Evolutionary conservation across 2,797 vertebrate species (phyloP).

Genomic region (Chelon auratus): DNA sequence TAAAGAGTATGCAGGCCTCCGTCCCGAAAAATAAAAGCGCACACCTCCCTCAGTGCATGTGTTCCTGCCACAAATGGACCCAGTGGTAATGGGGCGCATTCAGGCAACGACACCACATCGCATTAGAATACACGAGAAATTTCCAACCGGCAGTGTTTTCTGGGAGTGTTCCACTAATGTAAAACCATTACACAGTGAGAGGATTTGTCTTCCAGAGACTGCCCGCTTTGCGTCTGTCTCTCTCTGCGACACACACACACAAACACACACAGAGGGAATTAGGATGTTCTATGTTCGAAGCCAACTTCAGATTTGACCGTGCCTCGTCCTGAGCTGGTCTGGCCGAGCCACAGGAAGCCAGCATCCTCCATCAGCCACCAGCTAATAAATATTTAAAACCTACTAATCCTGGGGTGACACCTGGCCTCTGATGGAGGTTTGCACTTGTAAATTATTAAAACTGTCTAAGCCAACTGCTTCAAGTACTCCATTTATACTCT

Average conservation of each 20-base stretch:
- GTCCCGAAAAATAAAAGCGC: slow-evolving; percentile 37
- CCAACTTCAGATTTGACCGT: slow-evolving; percentile 68
- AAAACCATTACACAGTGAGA: slow-evolving; percentile 68
- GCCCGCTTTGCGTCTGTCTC: slow-evolving; percentile 25
- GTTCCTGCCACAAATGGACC: slow-evolving; percentile 55
- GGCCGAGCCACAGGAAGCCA: slow-evolving; percentile 66
- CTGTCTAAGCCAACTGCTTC: slow-evolving; percentile 81
- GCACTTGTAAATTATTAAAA: slow-evolving; percentile 90
- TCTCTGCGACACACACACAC: slow-evolving; percentile 20
- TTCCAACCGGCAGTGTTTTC: slow-evolving; percentile 53
- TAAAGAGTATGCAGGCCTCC: slow-evolving; percentile 24
- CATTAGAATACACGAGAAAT: slow-evolving; percentile 60
- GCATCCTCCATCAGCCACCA: slow-evolving; percentile 79
- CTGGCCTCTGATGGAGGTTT: slow-evolving; percentile 84
- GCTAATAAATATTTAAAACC: slow-evolving; percentile 89
- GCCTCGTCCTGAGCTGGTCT: slow-evolving; percentile 56
- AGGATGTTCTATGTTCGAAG: slow-evolving; percentile 55
- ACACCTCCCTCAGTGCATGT: slow-evolving; percentile 34
- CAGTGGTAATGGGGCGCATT: slow-evolving; percentile 52
- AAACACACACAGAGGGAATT: slow-evolving; percentile 52
- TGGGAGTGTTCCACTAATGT: slow-evolving; percentile 66
- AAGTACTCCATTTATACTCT: slow-evolving; percentile 74
- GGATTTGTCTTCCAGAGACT: slow-evolving; percentile 62
- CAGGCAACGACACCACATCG: slow-evolving; percentile 44
- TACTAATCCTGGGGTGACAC: slow-evolving; percentile 87